Percentiles rank a stretch among this genome's conserved stretches.
These are phyloP conservation scores for Psittacara wagleri DNA, from an alignment of 2,113 vertebrate species.

Conservation along the genomic window DNA sequence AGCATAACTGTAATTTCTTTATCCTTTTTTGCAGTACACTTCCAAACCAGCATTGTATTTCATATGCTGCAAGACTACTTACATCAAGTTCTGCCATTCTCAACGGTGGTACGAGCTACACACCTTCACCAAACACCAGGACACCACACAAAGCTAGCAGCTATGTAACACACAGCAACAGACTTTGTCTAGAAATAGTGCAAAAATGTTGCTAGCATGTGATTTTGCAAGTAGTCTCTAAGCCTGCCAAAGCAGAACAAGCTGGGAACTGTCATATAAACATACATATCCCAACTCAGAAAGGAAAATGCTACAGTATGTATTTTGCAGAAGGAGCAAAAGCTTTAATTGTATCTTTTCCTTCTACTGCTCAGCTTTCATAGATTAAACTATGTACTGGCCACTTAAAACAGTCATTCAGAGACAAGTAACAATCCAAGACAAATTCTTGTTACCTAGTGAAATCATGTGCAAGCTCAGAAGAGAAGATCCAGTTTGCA, in stretches of 20 bases:
- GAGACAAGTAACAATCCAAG: not conserved
- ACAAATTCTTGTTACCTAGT: constrained; percentile 80
- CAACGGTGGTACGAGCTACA: not conserved
- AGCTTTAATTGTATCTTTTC: not conserved
- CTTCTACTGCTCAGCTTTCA: not conserved
- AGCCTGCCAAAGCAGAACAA: not conserved
- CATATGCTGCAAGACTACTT: not conserved
- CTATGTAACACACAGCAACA: rapidly evolving
- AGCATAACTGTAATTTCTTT: not conserved
- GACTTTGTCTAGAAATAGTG: not conserved
- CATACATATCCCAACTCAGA: not conserved
- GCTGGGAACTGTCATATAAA: not conserved
- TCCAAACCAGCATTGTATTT: not conserved
- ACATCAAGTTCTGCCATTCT: rapidly evolving
- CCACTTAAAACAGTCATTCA: not conserved
- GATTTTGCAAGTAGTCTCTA: not conserved
- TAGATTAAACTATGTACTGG: not conserved
- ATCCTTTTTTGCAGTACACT: not conserved
- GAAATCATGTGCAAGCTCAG: constrained; percentile 94
- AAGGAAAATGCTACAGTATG: rapidly evolving
- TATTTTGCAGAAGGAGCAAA: not conserved
- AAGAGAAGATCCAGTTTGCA: constrained; percentile 98
- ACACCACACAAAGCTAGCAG: not conserved
- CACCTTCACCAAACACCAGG: not conserved
- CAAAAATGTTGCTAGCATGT: not conserved